Percentiles rank a stretch among this genome's conserved stretches.
phyloP scores from a whole-genome alignment of 2,113 vertebrate species.

The Burhinus bistriatus region DNA sequence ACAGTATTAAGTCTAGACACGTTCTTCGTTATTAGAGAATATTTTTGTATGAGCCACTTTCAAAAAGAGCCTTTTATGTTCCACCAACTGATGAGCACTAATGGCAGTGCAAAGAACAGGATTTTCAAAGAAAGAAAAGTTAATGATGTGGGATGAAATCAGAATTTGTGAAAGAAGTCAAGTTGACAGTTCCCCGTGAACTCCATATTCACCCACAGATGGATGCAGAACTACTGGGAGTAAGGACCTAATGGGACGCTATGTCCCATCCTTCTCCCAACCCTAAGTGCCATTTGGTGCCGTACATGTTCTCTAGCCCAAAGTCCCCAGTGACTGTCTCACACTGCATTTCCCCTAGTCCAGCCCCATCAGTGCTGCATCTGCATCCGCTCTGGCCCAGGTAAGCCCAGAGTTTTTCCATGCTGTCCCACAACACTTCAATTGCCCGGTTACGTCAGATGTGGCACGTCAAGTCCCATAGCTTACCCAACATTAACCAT shows the following conservation, averaged over 20 bases:
- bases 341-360: background rate
- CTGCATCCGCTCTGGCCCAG: background rate
- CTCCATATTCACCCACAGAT: background rate
- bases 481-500: background rate
- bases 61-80: constrained; percentile 17
- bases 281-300: background rate
- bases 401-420: background rate
- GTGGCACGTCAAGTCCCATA: background rate
- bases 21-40: background rate
- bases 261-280: background rate
- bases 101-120: background rate
- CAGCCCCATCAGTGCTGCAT: background rate
- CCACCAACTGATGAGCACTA: background rate
- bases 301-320: background rate
- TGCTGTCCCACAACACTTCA: rapidly evolving
- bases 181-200: background rate
- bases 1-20: background rate
- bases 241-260: background rate
- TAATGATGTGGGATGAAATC: background rate
- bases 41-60: background rate
- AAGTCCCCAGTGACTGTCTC: background rate
- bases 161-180: background rate
- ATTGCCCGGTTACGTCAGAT: background rate
- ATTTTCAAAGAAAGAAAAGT: background rate
- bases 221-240: background rate